phyloP scores from a whole-genome alignment of 53 echinoderm and acorn worm species.

The Hippasteria phrygiana region DNA sequence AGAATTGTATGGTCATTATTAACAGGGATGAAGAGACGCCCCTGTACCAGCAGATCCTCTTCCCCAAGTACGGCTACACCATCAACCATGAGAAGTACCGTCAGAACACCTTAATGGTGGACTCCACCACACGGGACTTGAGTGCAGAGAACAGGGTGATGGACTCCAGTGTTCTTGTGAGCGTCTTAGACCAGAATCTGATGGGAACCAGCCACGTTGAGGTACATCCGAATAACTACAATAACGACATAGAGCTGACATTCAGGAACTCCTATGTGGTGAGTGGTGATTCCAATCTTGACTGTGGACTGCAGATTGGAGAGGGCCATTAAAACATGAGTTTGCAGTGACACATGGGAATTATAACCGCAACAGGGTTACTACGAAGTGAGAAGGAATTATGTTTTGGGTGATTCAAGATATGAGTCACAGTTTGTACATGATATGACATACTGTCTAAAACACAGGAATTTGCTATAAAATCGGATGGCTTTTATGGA shows the following conservation, averaged over 20 bases:
- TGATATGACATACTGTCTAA: too few relatives aligned
- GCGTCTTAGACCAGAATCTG: conserved; percentile 79
- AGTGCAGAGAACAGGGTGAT: not conserved
- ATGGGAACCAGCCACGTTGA: conserved; percentile 62
- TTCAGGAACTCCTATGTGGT: conserved; percentile 82
- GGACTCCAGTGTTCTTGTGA: conserved; percentile 60
- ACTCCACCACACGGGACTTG: conserved; percentile 11
- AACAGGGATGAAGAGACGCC: conserved; percentile 96
- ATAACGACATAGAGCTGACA: conserved; percentile 66
- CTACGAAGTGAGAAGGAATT: too few relatives aligned
- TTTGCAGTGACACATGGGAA: too few relatives aligned
- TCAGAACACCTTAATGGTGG: conserved; percentile 45
- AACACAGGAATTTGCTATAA: too few relatives aligned
- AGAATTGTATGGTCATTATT: not conserved
- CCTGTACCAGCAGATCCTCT: conserved; percentile 86
- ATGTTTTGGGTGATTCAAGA: too few relatives aligned
- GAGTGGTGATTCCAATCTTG: conserved; percentile 31
- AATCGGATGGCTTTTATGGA: too few relatives aligned
- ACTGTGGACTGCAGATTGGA: too few relatives aligned
- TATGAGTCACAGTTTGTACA: too few relatives aligned
- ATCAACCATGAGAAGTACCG: conserved; percentile 93
- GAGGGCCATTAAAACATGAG: too few relatives aligned
- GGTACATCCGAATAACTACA: conserved; percentile 8
- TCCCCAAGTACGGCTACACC: conserved; percentile 73
- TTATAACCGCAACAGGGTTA: too few relatives aligned